These are phyloP conservation scores for Equus quagga DNA, from an alignment of 2,113 vertebrate genomes.

Conservation along the genomic window DNA sequence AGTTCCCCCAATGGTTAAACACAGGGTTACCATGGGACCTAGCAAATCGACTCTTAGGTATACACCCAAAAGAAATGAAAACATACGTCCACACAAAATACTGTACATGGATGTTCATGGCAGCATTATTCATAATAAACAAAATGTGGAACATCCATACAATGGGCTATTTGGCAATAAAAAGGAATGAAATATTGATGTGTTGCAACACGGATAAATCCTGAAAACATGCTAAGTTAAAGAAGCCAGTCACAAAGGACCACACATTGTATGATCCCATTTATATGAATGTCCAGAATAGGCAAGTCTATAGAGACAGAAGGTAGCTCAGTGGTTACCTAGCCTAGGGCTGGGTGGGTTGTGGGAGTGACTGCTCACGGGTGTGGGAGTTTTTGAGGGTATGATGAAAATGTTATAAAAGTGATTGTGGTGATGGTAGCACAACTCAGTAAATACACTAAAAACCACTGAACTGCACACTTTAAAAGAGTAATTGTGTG, in stretches of 20 bases:
- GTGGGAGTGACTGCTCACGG: neutral
- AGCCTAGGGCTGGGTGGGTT: neutral
- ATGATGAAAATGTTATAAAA: neutral
- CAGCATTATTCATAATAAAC: neutral
- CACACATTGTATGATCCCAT: neutral
- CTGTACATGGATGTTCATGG: neutral
- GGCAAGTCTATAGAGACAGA: neutral
- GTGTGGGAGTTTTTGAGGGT: neutral
- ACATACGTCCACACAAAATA: neutral
- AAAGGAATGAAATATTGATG: neutral
- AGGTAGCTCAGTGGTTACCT: neutral
- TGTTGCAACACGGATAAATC: neutral
- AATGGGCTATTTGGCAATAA: neutral
- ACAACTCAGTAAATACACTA: neutral
- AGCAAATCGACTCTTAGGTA: neutral
- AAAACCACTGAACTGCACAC: neutral
- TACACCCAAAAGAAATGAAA: constrained; percentile 15
- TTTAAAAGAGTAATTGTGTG: neutral
- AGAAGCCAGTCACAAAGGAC: neutral
- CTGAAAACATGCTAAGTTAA: neutral
- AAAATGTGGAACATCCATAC: neutral
- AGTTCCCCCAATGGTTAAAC: neutral
- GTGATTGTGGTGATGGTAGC: neutral
- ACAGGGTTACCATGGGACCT: neutral
- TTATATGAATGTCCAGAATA: neutral